Conservation (phyloP, 2,888 invertebrate species). For the Nemapogon koenigi region DNA sequence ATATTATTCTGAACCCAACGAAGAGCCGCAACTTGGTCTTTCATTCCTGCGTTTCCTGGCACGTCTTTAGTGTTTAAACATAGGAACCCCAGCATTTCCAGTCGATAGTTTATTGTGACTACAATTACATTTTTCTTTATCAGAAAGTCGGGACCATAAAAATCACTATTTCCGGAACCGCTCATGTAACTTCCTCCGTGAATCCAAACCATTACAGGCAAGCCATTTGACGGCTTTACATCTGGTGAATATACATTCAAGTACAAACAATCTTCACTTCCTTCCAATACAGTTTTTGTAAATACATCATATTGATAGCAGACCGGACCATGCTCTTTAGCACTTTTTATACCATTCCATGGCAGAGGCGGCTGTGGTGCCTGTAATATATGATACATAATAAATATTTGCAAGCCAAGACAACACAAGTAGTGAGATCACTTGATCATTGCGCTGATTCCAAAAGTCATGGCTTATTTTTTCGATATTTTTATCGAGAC, state of each 20-base stretch:
- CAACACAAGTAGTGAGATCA: too few species aligned
- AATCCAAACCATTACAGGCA: conserved; percentile 45
- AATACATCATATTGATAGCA: conserved; percentile 28
- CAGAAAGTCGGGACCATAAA: conserved; percentile 43
- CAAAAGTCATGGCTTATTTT: not conserved
- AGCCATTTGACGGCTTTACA: conserved; percentile 21
- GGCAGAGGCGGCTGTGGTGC: conserved; percentile 32
- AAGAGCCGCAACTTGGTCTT: conserved; percentile 58
- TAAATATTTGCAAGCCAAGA: too few species aligned
- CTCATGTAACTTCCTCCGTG: conserved; percentile 44
- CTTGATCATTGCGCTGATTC: too few species aligned
- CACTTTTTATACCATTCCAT: conserved; percentile 38
- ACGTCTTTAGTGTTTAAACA: conserved; percentile 41
- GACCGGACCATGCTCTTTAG: conserved; percentile 31
- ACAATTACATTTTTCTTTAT: conserved; percentile 35
- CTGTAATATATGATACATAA: too few species aligned
- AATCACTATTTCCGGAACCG: conserved; percentile 28
- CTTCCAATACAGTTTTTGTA: conserved; percentile 17
- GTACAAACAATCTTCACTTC: conserved; percentile 46
- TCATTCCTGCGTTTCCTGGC: conserved; percentile 62
- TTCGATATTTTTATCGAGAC: not conserved
- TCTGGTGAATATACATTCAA: conserved; percentile 45
- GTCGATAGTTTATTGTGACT: conserved; percentile 43
- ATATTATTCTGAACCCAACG: conserved; percentile 62
- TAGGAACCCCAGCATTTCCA: conserved; percentile 41